Percentiles rank a stretch among this genome's conserved stretches.
Conservation (phyloP, 2,113 vertebrate species). For the Heterochromis multidens region DNA sequence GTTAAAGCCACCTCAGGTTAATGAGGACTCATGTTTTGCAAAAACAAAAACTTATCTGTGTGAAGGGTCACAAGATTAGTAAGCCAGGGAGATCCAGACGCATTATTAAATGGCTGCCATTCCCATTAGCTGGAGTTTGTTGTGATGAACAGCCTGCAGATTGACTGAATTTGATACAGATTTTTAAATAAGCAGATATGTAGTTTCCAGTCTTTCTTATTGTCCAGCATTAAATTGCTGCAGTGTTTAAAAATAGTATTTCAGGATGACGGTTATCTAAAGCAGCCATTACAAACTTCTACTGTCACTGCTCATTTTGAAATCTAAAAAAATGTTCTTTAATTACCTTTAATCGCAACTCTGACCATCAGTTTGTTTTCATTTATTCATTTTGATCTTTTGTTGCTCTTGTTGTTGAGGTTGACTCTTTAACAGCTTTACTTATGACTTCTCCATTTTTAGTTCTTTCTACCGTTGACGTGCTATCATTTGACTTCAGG, state of each 20-base stretch:
- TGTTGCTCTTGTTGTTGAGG: neutral
- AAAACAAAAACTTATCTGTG: neutral
- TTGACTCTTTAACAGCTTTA: too few relatives aligned
- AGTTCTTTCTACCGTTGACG: too few relatives aligned
- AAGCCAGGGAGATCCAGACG: neutral
- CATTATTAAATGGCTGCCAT: neutral
- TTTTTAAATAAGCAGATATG: neutral
- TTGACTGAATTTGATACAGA: too few relatives aligned
- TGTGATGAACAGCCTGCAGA: neutral
- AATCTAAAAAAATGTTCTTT: neutral
- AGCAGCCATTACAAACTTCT: neutral
- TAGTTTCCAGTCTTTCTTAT: neutral
- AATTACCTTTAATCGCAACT: neutral
- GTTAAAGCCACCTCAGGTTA: constrained; percentile 63
- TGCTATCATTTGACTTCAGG: too few relatives aligned
- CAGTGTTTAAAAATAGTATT: neutral
- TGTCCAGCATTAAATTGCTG: neutral
- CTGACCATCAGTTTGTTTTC: neutral
- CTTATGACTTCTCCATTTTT: neutral
- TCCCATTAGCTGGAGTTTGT: neutral
- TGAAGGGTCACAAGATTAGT: neutral
- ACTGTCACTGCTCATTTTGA: neutral
- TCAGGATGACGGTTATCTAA: neutral
- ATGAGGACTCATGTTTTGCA: neutral
- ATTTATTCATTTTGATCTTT: neutral